Evolutionary conservation across 2,113 vertebrate species (phyloP), one percentile per base, ranked within the genome.

Genomic region (Carollia perspicillata): DNA sequence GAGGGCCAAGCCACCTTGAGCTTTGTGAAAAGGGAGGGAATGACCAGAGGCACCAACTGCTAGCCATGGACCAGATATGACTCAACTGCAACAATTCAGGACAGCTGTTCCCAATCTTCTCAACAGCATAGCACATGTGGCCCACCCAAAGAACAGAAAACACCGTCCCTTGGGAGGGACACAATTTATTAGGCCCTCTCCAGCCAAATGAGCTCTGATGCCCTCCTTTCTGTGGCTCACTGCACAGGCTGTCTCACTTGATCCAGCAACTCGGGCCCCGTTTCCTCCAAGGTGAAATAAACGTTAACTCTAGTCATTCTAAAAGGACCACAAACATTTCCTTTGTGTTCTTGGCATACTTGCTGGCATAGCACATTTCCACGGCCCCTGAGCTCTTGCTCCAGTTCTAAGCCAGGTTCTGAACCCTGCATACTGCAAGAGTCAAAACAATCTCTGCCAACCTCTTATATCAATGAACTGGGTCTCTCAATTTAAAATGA

Each of bases 101-200:
- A 93, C 74, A 84, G 89, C 95, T 97, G 95, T 89, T 96, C 81
- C 95, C 90, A 92, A 94, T 94, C 95, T 96, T 78, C 85, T 12
- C 12, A 11, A 87, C 86, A 84, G 92, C 9, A 0, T 18, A 49
- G 86, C 92, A 90, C 85, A 92, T 87, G 84, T 83, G 86, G 96
- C 92, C 93, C 95, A 81, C 93, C 97, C 89, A 93, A n/a, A 94
- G 87, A 74, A 95, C 65, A 80, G 89, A 75, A 85, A 77, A 58
- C 2, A 71, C 47, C 0, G 94, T 37, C 63, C 80, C 84, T 85
- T 35, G n/a, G 14, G 87, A 87, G 60, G 89, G 83, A 87, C 95
- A 86, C 83, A 42, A 88, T 68, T 84, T 80, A 81, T 85, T 68
- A 95, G 93, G 58, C 35, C 55, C 91, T 80, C 89, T 92, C 72